These are phyloP conservation scores for Tangara arthus DNA, from an alignment of 2,797 vertebrate species.

Conservation along the genomic window DNA sequence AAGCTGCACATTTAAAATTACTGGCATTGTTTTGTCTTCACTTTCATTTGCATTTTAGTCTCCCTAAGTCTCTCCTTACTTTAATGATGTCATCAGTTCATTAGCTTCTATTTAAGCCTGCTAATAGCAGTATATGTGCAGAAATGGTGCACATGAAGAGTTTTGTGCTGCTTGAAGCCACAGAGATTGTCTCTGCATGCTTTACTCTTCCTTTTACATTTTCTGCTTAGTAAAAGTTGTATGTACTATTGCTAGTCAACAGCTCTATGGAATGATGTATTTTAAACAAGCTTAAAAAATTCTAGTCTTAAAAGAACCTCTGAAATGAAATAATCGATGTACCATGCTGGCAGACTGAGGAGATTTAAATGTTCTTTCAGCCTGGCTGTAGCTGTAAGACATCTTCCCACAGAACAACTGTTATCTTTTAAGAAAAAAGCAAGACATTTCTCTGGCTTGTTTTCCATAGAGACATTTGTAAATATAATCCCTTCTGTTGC, in stretches of 20 bases:
- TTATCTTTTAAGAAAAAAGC: conserved; percentile 34
- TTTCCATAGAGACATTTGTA: conserved; percentile 45
- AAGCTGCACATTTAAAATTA: neutral
- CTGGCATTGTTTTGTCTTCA: neutral
- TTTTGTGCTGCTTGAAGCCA: neutral
- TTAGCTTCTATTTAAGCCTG: neutral
- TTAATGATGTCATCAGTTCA: neutral
- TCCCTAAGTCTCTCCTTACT: neutral
- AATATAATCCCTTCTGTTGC: conserved; percentile 66
- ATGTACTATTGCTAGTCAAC: neutral
- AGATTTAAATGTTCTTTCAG: conserved; percentile 31
- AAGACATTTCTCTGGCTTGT: conserved; percentile 50
- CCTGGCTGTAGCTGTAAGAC: neutral
- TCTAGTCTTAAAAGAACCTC: neutral
- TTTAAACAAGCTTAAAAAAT: neutral
- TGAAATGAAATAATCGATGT: conserved; percentile 9
- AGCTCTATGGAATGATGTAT: neutral
- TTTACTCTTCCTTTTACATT: neutral
- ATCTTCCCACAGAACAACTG: conserved; percentile 25
- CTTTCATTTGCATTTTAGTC: neutral
- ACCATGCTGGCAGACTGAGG: neutral
- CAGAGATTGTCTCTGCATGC: neutral
- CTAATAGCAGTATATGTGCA: neutral
- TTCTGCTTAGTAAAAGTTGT: neutral
- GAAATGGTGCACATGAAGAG: neutral